These are phyloP conservation scores for Pseudorasbora parva DNA, from an alignment of 2,113 vertebrate genomes.

Conservation along the genomic window DNA sequence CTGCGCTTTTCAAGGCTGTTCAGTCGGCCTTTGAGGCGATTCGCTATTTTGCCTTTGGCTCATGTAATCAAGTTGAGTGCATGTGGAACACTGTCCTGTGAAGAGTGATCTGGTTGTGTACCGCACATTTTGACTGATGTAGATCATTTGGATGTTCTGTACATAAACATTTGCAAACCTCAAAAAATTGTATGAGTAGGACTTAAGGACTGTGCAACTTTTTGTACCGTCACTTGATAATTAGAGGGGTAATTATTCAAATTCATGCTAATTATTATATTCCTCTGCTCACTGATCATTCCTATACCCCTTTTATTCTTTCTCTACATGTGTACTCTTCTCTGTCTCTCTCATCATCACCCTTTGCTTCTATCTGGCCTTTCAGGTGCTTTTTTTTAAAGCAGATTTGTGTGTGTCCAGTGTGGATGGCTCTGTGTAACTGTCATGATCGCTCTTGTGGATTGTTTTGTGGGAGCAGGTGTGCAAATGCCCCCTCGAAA, in stretches of 20 bases:
- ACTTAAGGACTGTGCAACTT: neutral
- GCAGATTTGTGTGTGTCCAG: slow-evolving; percentile 6
- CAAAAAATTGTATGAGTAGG: neutral
- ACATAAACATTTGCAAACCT: neutral
- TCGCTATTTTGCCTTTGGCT: neutral
- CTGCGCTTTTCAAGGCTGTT: too few relatives aligned
- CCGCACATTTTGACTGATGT: neutral
- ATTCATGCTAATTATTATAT: slow-evolving; percentile 69
- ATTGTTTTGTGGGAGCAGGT: slow-evolving; percentile 45
- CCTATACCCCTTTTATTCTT: neutral
- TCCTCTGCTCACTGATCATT: slow-evolving; percentile 61
- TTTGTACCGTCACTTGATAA: too few relatives aligned
- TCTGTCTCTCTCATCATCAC: neutral
- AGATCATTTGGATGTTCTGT: neutral
- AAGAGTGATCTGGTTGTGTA: neutral
- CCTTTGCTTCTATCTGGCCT: slow-evolving; percentile 8
- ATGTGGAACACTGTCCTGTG: neutral
- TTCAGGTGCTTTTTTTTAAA: slow-evolving; percentile 60
- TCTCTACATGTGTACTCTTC: neutral
- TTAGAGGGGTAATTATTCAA: neutral
- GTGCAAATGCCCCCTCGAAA: neutral
- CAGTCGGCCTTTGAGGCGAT: neutral
- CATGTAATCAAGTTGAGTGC: neutral
- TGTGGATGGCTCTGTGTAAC: slow-evolving; percentile 44
- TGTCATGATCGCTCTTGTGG: slow-evolving; percentile 4